Evolutionary conservation across 2,113 vertebrate species (phyloP), one percentile per base, ranked within the genome.

Genomic region (Chionodraco myersi): DNA sequence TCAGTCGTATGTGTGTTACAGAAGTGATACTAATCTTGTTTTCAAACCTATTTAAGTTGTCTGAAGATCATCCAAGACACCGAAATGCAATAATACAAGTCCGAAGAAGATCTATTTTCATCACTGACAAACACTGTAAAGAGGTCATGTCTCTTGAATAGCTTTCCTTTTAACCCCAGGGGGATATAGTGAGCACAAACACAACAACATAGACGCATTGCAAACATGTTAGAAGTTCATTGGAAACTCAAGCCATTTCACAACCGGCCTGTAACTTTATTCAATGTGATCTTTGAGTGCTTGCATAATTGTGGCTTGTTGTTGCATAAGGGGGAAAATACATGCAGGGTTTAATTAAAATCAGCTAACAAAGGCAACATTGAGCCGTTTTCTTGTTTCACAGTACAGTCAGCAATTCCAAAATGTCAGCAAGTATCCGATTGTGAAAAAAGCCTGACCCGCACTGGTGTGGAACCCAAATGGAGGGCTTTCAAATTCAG

Each of bases 351-450:
- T 92, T 89, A 91, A 89, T 93, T 90, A 87, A 88, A 80, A 86
- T 79, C 85, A 84, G 52, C 64, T 77, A 90, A 92, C 89, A 94
- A 92, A 91, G 82, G 77, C 76, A 90, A 90, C 89, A 92, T 89
- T 92, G 65, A 93, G 51, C 57, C 48, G 30, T 57, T 87, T 79
- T 75, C 49, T 84, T 44, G 45, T 81, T 90, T 65, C 72, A 62
- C 72, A 68, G 72, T 61, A 85, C 12, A 36, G 48, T 62, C 65
- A 44, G 44, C 62, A 10, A 75, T 91, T 93, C 88, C 75, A 88
- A 89, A 92, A 92, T 78, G 86, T 84, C 63, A 68, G 76, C 72
- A 70, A 69, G 63, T 65, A 74, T 86, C 16, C 62, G 58, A 75
- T 82, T 84, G 71, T 88, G 62, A 53, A 86, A 30, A 75, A 69